A percentile compares a stretch with the other conserved stretches of the same genome.
These are phyloP conservation scores for Nerophis lumbriciformis DNA, from an alignment of 2,113 vertebrate genomes.

Conservation along the genomic window DNA sequence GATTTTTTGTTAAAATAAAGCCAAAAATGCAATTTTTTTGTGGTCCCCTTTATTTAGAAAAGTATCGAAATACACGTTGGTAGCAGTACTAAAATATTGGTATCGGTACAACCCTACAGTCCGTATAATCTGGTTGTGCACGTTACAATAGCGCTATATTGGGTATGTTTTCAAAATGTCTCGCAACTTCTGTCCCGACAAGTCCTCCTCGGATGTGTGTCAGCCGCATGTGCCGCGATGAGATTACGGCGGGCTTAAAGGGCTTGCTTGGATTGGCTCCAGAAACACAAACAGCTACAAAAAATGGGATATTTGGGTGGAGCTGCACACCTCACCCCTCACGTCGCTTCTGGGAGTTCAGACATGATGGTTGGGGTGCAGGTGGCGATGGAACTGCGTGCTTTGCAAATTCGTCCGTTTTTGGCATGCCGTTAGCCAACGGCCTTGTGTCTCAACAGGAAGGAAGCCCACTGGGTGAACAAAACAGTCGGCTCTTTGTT, in stretches of 20 bases:
- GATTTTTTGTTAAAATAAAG: too few species aligned
- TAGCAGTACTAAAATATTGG: too few species aligned
- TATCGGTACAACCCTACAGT: too few species aligned
- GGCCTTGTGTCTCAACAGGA: conserved; percentile 36
- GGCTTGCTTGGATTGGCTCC: too few species aligned
- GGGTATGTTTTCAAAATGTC: neutral
- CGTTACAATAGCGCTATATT: too few species aligned
- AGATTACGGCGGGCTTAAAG: too few species aligned
- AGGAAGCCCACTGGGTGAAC: conserved; percentile 26
- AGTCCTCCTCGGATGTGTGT: neutral
- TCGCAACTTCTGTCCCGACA: neutral
- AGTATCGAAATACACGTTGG: too few species aligned
- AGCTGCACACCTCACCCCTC: conserved; percentile 7
- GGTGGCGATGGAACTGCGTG: conserved; percentile 20
- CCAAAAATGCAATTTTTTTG: too few species aligned
- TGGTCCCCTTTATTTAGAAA: too few species aligned
- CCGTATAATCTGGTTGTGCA: too few species aligned
- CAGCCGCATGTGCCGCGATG: neutral
- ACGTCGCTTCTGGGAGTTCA: conserved; percentile 25
- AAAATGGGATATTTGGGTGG: neutral
- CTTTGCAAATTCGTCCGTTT: conserved; percentile 6
- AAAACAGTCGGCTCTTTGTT: conserved; percentile 44
- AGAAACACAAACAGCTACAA: too few species aligned
- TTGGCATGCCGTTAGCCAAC: conserved; percentile 15
- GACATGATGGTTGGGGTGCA: conserved; percentile 13